Conservation (phyloP, 92 coral and sea anemone species). For the Heliopora coerulea region DNA sequence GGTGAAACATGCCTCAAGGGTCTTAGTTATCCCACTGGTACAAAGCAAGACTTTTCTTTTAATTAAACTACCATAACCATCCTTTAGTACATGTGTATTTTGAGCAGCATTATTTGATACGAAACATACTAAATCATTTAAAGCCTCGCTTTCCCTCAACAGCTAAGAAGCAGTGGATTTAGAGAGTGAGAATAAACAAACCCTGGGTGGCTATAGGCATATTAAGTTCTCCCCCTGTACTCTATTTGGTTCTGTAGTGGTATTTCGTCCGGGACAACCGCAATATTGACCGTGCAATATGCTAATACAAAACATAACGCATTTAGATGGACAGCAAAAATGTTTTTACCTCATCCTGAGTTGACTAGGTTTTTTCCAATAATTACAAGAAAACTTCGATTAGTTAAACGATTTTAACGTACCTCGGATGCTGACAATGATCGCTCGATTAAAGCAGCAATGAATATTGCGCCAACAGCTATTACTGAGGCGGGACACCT, state of each 20-base stretch:
- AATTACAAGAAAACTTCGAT: slow-evolving; percentile 32
- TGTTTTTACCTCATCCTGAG: slow-evolving; percentile 17
- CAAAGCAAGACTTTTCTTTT: too few species aligned
- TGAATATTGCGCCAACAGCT: slow-evolving; percentile 35
- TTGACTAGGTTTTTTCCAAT: slow-evolving; percentile 4
- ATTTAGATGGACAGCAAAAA: not conserved
- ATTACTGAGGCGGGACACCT: slow-evolving; percentile 27
- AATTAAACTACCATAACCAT: too few species aligned
- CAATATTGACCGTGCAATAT: not conserved
- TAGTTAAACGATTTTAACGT: slow-evolving; percentile 30
- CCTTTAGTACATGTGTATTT: too few species aligned
- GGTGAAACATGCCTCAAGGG: slow-evolving; percentile 35
- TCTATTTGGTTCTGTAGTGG: too few species aligned
- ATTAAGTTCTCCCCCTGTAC: too few species aligned
- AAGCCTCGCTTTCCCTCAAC: too few species aligned
- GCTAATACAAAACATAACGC: not conserved
- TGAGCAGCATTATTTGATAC: too few species aligned
- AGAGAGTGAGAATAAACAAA: too few species aligned
- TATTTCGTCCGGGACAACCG: too few species aligned
- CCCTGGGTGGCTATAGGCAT: too few species aligned
- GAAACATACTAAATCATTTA: too few species aligned
- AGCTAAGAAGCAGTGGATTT: too few species aligned
- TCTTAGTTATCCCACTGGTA: not conserved
- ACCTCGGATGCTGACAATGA: slow-evolving; percentile 27
- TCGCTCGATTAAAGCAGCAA: slow-evolving; percentile 33